phyloP scores from a whole-genome alignment of 2,113 vertebrate genomes.

The Stigmatopora nigra region DNA sequence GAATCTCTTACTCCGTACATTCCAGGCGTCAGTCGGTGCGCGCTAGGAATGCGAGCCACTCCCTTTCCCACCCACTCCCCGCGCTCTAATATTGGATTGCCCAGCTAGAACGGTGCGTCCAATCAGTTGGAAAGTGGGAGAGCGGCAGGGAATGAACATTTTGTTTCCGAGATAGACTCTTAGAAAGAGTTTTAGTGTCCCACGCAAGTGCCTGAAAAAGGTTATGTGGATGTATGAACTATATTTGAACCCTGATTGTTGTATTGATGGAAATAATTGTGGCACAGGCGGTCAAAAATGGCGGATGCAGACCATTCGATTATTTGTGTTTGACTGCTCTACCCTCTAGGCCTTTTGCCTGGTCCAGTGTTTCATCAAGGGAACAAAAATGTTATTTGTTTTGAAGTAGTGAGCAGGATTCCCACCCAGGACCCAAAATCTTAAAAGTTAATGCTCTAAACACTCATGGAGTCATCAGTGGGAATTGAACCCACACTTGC shows the following conservation, averaged over 20 bases:
- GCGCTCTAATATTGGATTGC: slow-evolving; percentile 17
- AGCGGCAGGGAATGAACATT: no score
- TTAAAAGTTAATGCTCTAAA: no score
- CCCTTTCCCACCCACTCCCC: slow-evolving; percentile 18
- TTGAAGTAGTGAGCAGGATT: no score
- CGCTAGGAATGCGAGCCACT: slow-evolving; percentile 47
- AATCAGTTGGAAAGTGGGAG: no score
- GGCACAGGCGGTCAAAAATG: slow-evolving; percentile 17
- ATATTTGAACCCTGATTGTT: slow-evolving; percentile 54
- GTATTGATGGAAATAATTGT: slow-evolving; percentile 53
- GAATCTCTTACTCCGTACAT: slow-evolving; percentile 18
- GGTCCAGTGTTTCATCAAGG: no score
- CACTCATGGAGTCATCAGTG: no score
- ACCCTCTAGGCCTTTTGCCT: slow-evolving; percentile 33
- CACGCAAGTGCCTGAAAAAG: no score
- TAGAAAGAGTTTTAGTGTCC: no score
- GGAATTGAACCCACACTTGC: no score
- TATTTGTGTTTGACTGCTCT: slow-evolving; percentile 46
- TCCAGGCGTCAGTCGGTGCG: slow-evolving; percentile 37
- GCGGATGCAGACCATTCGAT: slow-evolving; percentile 43
- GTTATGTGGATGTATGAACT: slow-evolving; percentile 31
- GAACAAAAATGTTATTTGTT: no score
- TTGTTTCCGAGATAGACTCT: no score
- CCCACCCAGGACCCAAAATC: no score
- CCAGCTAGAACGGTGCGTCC: not conserved